Base-by-base conservation (phyloP, 2,113 vertebrate genomes). In the Corythornis madagascariensis region DNA sequence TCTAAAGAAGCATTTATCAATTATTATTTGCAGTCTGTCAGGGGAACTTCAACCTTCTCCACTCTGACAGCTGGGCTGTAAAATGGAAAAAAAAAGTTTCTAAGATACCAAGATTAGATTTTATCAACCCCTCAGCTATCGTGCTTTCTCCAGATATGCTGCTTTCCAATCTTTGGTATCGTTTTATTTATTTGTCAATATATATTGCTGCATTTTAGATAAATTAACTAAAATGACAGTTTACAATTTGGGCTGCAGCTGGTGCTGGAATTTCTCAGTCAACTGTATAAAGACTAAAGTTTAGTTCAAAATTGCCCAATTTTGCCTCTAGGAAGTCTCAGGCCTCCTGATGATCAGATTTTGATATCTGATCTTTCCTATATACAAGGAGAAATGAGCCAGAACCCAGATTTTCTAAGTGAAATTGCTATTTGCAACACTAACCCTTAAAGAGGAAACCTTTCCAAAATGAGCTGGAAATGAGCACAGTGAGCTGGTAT, bases 401-500 rank as follows among this genome's bases (percentile, higher is more conserved):
- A 86, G 61, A 85, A 83, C 65, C 43, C 7, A 26, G 25, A 16
- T 31, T 24, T 65, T 19, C 24, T 7, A 52, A 26, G 69, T 31
- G 73, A 53, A 57, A 56, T 42, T 24, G 26, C 22, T 26, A 0
- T n/a, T 63, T 79, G 74, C 33, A 63, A 20, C 21, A 2, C 21
- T 40, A 38, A 13, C 12, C 40, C 2, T 0, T 10, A 13, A 20
- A 31, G 29, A 83, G 17, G 70, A 85, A 47, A 67, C 22, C 35
- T 18, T 45, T 35, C 75, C 66, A 59, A 26, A 8, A 9, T 18
- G 56, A 38, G 47, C 1, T 4, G 18, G 26, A 6, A 3, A 8
- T 1, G 8, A 9, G n/a, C 10, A 63, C 16, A 3, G 1, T 3
- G 26, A 10, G 57, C 1, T 22, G 60, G 26, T 77, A 14, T 18